These are phyloP conservation scores for Setophaga petechia DNA, from an alignment of 2,113 vertebrate species.

Conservation along the genomic window DNA sequence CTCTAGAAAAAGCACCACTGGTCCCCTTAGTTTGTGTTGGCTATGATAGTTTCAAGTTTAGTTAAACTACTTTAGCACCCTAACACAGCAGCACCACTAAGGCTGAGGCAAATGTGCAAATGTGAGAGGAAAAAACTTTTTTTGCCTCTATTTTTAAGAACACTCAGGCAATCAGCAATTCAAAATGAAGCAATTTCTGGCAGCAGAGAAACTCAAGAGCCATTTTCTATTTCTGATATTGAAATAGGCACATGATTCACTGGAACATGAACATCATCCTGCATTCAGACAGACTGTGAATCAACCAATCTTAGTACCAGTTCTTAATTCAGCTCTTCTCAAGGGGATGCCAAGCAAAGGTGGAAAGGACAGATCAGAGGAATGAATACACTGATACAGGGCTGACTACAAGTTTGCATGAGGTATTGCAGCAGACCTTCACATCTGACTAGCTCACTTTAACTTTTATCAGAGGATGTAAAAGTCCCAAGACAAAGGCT, in stretches of 20 bases:
- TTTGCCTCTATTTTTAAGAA: background rate
- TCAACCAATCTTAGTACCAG: background rate
- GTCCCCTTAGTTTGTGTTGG: background rate
- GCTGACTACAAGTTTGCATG: background rate
- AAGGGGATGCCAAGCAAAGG: background rate
- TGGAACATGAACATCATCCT: background rate
- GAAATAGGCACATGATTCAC: background rate
- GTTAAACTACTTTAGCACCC: background rate
- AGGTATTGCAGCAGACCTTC: background rate
- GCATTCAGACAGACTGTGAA: background rate
- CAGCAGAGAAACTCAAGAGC: conserved; percentile 6
- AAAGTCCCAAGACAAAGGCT: background rate
- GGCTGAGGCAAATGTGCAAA: background rate
- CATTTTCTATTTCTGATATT: background rate
- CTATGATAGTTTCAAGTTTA: background rate
- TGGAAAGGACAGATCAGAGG: background rate
- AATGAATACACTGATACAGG: background rate
- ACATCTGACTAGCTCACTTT: background rate
- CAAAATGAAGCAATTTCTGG: background rate
- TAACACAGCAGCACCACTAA: background rate
- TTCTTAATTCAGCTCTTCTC: background rate
- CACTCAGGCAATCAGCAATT: background rate
- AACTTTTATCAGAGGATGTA: background rate
- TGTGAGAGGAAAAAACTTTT: background rate
- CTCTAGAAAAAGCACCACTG: background rate